These are phyloP conservation scores for Drosophila sproati DNA, from an alignment of 1,140 invertebrate species.

Conservation along the genomic window DNA sequence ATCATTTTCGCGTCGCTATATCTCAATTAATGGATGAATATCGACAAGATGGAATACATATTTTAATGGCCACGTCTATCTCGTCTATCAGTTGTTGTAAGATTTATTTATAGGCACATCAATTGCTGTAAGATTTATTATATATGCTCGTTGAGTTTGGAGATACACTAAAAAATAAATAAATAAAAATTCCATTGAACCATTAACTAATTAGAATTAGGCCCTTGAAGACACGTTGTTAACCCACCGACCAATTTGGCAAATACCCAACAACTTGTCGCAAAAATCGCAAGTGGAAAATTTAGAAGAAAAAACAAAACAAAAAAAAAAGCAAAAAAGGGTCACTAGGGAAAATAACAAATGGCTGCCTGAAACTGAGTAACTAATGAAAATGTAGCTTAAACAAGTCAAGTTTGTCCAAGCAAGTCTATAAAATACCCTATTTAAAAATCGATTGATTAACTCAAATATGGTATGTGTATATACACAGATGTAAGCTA, in stretches of 20 bases:
- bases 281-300: constrained; percentile 28
- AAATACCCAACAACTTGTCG: constrained; percentile 34
- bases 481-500: too few relatives aligned
- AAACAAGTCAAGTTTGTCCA: background rate
- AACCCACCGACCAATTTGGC: constrained; percentile 14
- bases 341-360: constrained; percentile 45
- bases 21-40: constrained; percentile 42
- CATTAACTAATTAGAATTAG: constrained; percentile 28
- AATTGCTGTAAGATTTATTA: too few relatives aligned
- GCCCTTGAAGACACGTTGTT: constrained; percentile 7
- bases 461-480: too few relatives aligned
- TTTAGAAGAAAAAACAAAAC: constrained; percentile 18
- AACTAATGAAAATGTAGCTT: constrained; percentile 39
- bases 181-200: constrained; percentile 2
- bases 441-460: background rate
- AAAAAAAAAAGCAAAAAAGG: constrained; percentile 37
- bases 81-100: background rate
- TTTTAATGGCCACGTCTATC: background rate
- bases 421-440: constrained; percentile 10
- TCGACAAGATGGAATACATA: background rate
- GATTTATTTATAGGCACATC: background rate
- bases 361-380: constrained; percentile 31
- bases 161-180: background rate
- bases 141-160: too few relatives aligned
- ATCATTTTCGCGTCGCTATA: constrained; percentile 2